Conservation (phyloP, 1,140 invertebrate genomes). For the Temnothorax nylanderi region DNA sequence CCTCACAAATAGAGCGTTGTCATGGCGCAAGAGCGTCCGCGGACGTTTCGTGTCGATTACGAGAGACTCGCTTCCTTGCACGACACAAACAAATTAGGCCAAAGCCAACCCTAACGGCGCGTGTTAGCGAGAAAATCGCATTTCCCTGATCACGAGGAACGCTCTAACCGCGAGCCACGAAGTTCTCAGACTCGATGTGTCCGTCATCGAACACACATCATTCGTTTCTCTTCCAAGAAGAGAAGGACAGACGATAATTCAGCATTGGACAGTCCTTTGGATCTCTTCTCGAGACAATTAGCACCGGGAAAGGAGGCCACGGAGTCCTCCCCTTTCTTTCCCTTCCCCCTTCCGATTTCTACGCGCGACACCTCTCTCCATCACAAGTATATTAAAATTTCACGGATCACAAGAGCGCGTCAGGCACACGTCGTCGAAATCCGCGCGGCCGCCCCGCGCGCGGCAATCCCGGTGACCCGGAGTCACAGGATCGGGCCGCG, state of each 20-base stretch:
- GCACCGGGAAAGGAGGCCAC: constrained; percentile 11
- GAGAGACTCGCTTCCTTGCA: constrained; percentile 17
- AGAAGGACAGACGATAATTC: not conserved
- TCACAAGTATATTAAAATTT: constrained; percentile 61
- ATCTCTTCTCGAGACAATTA: constrained; percentile 23
- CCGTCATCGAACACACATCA: not conserved
- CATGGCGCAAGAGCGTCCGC: constrained; percentile 32
- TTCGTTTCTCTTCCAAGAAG: not conserved
- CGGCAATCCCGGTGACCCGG: not conserved
- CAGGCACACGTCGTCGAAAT: constrained; percentile 51
- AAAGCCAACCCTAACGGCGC: constrained; percentile 1
- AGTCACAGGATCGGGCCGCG: constrained; percentile 15
- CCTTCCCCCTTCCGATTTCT: not conserved
- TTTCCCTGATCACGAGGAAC: constrained; percentile 11
- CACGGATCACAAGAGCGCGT: constrained; percentile 43
- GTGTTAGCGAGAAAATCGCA: constrained; percentile 24
- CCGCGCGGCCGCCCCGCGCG: not conserved
- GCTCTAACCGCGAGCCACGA: not conserved
- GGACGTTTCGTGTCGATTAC: constrained; percentile 6
- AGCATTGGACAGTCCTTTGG: not conserved
- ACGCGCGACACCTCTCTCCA: not conserved
- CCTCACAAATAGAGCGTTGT: constrained; percentile 1
- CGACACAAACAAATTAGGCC: constrained; percentile 15
- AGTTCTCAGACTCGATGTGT: constrained; percentile 12
- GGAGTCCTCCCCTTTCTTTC: not conserved